Conservation (phyloP, 2,888 invertebrate genomes). For the Pandemis corylana region DNA sequence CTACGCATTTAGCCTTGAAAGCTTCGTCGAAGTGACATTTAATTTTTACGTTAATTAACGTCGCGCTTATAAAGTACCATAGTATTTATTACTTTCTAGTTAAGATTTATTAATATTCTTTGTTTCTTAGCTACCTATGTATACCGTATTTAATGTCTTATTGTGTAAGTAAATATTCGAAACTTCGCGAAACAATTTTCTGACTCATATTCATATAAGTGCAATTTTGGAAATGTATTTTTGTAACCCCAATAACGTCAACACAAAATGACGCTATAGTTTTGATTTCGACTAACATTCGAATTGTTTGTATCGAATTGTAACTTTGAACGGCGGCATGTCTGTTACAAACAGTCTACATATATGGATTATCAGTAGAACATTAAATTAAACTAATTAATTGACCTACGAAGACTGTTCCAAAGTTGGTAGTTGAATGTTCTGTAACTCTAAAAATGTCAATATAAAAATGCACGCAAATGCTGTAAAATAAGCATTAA, state of each 20-base stretch:
- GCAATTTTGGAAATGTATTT: conserved; percentile 13
- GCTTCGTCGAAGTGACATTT: conserved; percentile 49
- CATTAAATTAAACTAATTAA: not conserved
- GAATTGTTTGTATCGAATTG: not conserved
- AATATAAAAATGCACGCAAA: not conserved
- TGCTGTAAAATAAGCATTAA: not conserved
- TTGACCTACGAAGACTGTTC: not conserved
- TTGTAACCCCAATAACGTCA: not conserved
- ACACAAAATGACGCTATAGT: not conserved
- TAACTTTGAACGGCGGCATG: not conserved
- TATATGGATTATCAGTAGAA: not conserved
- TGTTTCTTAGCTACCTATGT: conserved; percentile 61
- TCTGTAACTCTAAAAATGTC: not conserved
- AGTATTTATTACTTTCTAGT: conserved; percentile 75
- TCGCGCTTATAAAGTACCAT: conserved; percentile 78
- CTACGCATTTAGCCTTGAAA: conserved; percentile 38
- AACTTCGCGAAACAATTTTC: conserved; percentile 21
- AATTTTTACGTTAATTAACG: conserved; percentile 69
- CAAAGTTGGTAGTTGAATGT: not conserved
- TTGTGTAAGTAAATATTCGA: conserved; percentile 47
- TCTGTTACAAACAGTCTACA: not conserved
- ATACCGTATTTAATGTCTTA: conserved; percentile 59
- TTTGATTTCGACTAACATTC: not conserved
- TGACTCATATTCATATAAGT: conserved; percentile 18
- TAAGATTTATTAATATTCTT: conserved; percentile 67